Evolutionary conservation across 1,140 invertebrate species (phyloP).

Genomic region (Lamellibrachia luymesi): DNA sequence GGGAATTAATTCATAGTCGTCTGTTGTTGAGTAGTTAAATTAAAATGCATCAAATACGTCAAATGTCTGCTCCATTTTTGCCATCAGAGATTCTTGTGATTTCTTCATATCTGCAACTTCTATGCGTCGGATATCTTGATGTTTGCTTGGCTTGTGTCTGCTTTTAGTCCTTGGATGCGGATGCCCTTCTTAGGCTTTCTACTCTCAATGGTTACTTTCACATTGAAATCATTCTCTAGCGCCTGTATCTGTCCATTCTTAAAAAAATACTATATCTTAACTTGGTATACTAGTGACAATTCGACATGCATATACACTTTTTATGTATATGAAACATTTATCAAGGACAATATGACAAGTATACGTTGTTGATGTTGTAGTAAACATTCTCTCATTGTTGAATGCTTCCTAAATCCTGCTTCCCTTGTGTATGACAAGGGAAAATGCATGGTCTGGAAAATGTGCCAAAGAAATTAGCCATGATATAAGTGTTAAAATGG

Average conservation of each 20-base stretch:
- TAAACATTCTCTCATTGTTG: no score
- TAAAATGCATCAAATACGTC: neutral
- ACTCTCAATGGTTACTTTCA: neutral
- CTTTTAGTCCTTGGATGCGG: neutral
- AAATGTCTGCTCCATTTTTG: neutral
- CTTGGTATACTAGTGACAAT: no score
- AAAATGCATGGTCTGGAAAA: no score
- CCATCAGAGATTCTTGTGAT: neutral
- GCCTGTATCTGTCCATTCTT: neutral
- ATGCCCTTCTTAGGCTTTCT: neutral
- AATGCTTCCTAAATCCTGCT: no score
- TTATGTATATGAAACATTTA: neutral
- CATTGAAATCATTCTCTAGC: neutral
- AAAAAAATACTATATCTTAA: neutral
- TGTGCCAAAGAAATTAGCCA: no score
- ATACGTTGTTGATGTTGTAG: no score
- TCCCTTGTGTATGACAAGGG: no score
- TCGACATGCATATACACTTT: no score
- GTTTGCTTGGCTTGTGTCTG: neutral
- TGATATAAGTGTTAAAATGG: no score
- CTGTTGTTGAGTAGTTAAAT: no score
- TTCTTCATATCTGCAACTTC: neutral
- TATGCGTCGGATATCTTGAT: neutral
- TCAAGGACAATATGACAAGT: no score
- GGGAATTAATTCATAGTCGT: no score